Percentiles rank a stretch among this genome's conserved stretches.
Evolutionary conservation across 2,888 invertebrate species (phyloP).

Genomic region (Salpingus planirostris): DNA sequence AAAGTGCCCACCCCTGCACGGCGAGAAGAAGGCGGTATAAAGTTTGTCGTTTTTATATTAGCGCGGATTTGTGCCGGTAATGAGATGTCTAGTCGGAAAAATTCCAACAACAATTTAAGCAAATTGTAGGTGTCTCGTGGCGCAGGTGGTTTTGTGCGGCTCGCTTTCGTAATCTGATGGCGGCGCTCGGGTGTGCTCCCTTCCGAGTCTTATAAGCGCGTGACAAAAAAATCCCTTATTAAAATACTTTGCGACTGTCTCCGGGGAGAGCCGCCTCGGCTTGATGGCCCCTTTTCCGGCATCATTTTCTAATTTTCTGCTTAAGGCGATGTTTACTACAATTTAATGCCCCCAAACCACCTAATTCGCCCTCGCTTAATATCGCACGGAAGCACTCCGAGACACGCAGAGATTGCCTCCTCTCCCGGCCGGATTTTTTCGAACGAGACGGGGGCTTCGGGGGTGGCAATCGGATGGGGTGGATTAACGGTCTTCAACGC

Average conservation of each 20-base stretch:
- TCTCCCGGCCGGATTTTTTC: background rate
- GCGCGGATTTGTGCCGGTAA: constrained; percentile 22
- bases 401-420: too few relatives aligned
- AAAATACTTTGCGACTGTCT: constrained; percentile 35
- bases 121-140: constrained; percentile 36
- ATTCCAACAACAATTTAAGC: constrained; percentile 25
- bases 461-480: constrained; percentile 24
- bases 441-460: constrained; percentile 1
- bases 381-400: constrained; percentile 2
- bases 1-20: too few relatives aligned
- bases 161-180: constrained; percentile 31
- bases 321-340: constrained; percentile 27
- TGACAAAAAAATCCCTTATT: constrained; percentile 40
- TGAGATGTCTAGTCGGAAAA: constrained; percentile 23
- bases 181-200: constrained; percentile 26
- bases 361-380: too few relatives aligned
- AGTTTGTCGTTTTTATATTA: constrained; percentile 22
- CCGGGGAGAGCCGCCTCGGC: constrained; percentile 17
- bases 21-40: constrained; percentile 6
- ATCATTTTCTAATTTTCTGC: constrained; percentile 34
- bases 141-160: constrained; percentile 35
- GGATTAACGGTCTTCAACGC: constrained; percentile 29
- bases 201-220: constrained; percentile 31
- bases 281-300: constrained; percentile 22
- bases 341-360: constrained; percentile 22